Base-by-base conservation (phyloP, 2,797 vertebrate species). In the Potorous gilbertii region DNA sequence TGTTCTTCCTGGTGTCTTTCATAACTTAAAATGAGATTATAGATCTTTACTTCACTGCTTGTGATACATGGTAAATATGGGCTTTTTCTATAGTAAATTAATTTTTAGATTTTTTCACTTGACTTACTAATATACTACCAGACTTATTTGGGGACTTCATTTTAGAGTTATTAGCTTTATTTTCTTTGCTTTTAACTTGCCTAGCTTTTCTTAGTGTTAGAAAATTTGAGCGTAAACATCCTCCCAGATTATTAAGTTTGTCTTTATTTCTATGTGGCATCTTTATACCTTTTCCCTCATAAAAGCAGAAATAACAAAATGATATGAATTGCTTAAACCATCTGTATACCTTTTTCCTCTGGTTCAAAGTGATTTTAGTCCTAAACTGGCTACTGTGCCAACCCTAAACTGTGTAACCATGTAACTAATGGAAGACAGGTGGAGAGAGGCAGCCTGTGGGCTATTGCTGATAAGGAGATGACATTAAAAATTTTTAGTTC, bases 401-500 rank as follows among this genome's bases (percentile, higher is more conserved):
- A 46, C 21, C n/a, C n/a, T 46, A 81, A 74, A 81, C 6, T 46
- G 74, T 81, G 40, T 81, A 81, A 81, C 9, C 21, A 46, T 46
- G 74, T 92, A 95, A 29, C 92, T 89, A 93, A 74, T 92, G 96
- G 96, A 98, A 97, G 97, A 97, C 95, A 46, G 97, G 96, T 97
- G 97, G 97, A 97, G 98, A 98, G 97, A 98, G 98, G 98, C 96
- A 90, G 97, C 92, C 95, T 98, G 55, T 97, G 97, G 96, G 96
- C 96, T 93, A 90, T 95, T 93, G 93, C 96, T 98, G 97, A 94
- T 94, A 66, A 96, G 97, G 95, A 97, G 97, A 97, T 1, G 87
- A 90, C 91, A 92, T 90, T 90, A 91, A 93, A 91, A 89, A 57
- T 95, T 95, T 95, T 55, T 94, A 95, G 46, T 74, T 97, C 92